Conservation (phyloP, 2,113 vertebrate species). For the Stigmatopora argus region DNA sequence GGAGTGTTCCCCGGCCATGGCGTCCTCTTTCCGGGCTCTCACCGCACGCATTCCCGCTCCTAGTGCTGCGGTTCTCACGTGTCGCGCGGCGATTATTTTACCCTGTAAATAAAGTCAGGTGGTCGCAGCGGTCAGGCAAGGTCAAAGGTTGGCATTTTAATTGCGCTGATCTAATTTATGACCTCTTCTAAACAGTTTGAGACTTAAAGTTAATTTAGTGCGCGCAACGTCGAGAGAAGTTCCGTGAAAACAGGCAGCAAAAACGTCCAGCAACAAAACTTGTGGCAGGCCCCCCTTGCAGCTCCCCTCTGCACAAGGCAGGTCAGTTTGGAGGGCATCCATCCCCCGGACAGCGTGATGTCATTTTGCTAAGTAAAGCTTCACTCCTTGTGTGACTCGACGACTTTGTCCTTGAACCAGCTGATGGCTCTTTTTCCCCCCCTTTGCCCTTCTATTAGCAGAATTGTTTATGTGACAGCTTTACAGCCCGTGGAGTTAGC, state of each 20-base stretch:
- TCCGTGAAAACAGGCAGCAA: slow-evolving; percentile 12
- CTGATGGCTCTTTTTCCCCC: slow-evolving; percentile 3
- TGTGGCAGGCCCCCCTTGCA: slow-evolving; percentile 4
- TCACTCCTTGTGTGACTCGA: slow-evolving; percentile 20
- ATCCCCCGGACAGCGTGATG: slow-evolving; percentile 32
- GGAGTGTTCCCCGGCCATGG: slow-evolving; percentile 27
- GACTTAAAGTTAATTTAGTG: slow-evolving; percentile 61
- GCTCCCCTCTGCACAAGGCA: neutral
- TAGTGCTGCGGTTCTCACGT: slow-evolving; percentile 14
- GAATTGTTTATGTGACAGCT: slow-evolving; percentile 11
- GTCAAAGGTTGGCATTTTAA: slow-evolving; percentile 80
- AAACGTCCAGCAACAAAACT: slow-evolving; percentile 50
- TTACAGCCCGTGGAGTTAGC: slow-evolving; percentile 19
- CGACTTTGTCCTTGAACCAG: slow-evolving; percentile 56
- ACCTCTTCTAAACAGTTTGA: slow-evolving; percentile 59
- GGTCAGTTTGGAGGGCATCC: slow-evolving; percentile 10
- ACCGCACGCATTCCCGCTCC: slow-evolving; percentile 10
- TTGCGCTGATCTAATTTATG: slow-evolving; percentile 77
- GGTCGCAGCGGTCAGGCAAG: slow-evolving; percentile 68
- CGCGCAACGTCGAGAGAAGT: slow-evolving; percentile 33
- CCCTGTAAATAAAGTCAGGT: slow-evolving; percentile 63
- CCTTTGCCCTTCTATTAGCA: slow-evolving; percentile 7
- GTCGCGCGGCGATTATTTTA: slow-evolving; percentile 17
- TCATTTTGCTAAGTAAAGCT: slow-evolving; percentile 31
- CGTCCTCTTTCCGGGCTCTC: slow-evolving; percentile 54